Evolutionary conservation across 1,140 invertebrate species (phyloP).

Genomic region (Orchesella cincta): DNA sequence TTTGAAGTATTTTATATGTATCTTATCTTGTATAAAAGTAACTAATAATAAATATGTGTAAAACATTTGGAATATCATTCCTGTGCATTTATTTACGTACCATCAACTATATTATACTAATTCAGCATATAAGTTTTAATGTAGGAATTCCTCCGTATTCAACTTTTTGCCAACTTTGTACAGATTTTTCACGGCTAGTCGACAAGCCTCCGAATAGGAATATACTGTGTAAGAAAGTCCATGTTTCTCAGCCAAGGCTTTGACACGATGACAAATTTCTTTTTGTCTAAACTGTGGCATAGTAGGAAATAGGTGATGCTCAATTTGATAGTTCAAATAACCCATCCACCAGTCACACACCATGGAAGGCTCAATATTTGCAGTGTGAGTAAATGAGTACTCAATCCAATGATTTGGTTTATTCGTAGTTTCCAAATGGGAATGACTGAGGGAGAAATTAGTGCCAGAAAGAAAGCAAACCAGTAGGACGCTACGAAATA

Average conservation of each 20-base stretch:
- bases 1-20: background rate
- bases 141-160: too few species aligned
- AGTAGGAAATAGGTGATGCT: slow-evolving; percentile 42
- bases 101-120: too few species aligned
- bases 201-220: slow-evolving; percentile 8
- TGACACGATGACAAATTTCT: slow-evolving; percentile 21
- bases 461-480: slow-evolving; percentile 31
- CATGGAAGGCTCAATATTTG: background rate
- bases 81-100: background rate
- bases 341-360: slow-evolving; percentile 40
- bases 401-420: slow-evolving; percentile 45
- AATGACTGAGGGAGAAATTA: slow-evolving; percentile 42
- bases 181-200: slow-evolving; percentile 26
- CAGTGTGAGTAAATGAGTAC: slow-evolving; percentile 42
- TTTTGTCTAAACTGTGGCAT: slow-evolving; percentile 40
- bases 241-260: slow-evolving; percentile 31
- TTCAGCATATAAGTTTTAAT: too few species aligned
- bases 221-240: background rate
- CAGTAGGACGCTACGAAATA: background rate
- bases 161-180: background rate
- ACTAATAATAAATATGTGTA: too few species aligned
- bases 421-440: slow-evolving; percentile 35
- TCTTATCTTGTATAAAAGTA: background rate
- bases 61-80: too few species aligned
- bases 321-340: too few species aligned